Conservation (phyloP, 2,797 vertebrate genomes). For the Rhinichthys osculus region DNA sequence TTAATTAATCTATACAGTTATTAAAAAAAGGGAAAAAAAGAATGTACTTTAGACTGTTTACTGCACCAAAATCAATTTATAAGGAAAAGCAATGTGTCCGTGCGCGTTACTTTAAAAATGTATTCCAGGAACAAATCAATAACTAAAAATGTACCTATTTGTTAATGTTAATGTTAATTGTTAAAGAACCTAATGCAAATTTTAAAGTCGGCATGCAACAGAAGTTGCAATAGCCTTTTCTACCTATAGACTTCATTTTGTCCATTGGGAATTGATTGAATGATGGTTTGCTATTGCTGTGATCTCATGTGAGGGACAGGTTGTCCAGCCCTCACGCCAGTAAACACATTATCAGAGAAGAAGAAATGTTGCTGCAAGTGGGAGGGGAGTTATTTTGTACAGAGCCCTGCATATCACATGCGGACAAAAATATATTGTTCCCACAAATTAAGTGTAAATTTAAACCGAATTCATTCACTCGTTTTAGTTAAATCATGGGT, state of each 20-base stretch:
- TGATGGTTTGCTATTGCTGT: not conserved
- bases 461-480: no score
- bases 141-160: not conserved
- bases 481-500: no score
- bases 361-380: not conserved
- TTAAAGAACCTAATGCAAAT: not conserved
- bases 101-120: not conserved
- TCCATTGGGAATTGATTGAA: not conserved
- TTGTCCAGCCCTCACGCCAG: not conserved
- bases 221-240: no score
- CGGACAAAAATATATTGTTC: not conserved
- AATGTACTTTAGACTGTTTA: not conserved
- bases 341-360: not conserved
- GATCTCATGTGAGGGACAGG: not conserved
- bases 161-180: no score
- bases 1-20: not conserved
- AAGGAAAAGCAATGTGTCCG: not conserved
- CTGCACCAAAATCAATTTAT: not conserved
- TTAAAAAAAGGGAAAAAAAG: not conserved
- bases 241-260: not conserved
- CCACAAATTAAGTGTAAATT: no score
- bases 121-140: not conserved
- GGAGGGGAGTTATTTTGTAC: not conserved
- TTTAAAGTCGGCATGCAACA: not conserved
- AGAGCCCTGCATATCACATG: not conserved